Evolutionary conservation across 2,113 vertebrate genomes (phyloP), one percentile per base, ranked within the genome.

Genomic region (Ciconia stormi): DNA sequence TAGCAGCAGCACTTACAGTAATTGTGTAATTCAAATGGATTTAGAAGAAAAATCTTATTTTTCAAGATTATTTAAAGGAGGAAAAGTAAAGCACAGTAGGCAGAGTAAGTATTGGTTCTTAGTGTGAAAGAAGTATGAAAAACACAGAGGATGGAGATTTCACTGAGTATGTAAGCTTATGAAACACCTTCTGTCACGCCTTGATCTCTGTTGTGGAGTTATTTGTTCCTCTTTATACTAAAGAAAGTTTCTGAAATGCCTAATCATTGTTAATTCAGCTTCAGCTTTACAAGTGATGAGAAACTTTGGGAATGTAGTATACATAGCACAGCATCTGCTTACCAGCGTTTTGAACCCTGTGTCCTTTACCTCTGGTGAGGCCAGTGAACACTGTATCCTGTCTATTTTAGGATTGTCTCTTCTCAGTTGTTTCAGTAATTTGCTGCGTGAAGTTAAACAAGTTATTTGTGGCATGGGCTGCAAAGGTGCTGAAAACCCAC

Each of bases 351-450:
- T 80, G 91, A 95, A 77, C 91, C 58, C 84, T n/a, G 53, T 93
- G 95, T 96, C 93, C 95, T 97, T 93, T 95, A 91, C 84, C 74
- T 85, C 89, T 94, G 81, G 58, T 92, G 94, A 96, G 66, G 87
- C 93, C 84, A 95, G 6, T 55, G 87, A 96, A 94, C 89, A 55
- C 89, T 58, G 91, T 87, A 96, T 85, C 95, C 87, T 73, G 83
- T 89, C 95, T 97, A 95, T 96, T 97, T 94, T 96, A 82, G 84
- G 96, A 82, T 61, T 79, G 89, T 77, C 90, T 95, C 89, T 93
- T 93, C 93, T 94, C 92, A 90, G 80, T 90, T 96, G 95, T 97
- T 93, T 97, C 88, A 93, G 70, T 89, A 92, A 97, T 95, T 93
- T 95, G 96, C 90, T 95, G 82, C 10, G 56, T 95, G 89, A 95